Conservation (phyloP, 2,113 vertebrate genomes). For the Dipodomys spectabilis region DNA sequence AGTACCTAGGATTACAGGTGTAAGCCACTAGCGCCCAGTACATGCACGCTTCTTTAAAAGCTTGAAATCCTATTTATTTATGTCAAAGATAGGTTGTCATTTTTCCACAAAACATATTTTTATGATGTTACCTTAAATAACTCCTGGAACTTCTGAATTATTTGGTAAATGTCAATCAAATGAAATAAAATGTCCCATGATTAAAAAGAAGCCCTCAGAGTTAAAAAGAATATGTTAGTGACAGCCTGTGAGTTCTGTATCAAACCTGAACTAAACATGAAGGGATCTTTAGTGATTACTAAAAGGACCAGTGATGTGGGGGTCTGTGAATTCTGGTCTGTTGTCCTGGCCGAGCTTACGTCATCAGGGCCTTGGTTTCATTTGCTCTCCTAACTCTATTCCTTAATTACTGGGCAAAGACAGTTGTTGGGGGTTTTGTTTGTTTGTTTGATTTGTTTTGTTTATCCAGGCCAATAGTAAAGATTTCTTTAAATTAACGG, state of each 20-base stretch:
- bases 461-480: constrained; percentile 59
- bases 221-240: not conserved
- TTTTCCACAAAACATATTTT: not conserved
- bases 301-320: too few species aligned
- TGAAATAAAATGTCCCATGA: constrained; percentile 1
- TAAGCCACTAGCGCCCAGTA: too few species aligned
- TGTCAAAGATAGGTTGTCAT: not conserved
- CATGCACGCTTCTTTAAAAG: not conserved
- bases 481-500: constrained; percentile 55
- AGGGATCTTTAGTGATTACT: not conserved
- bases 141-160: constrained; percentile 7
- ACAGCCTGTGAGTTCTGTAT: not conserved
- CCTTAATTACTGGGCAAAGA: constrained; percentile 12
- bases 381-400: not conserved
- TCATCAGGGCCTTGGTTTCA: not conserved
- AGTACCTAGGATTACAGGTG: too few species aligned
- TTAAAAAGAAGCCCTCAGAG: not conserved
- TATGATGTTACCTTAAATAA: not conserved
- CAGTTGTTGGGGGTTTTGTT: too few species aligned
- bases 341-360: not conserved
- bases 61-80: constrained; percentile 21
- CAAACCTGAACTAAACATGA: not conserved
- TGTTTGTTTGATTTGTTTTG: not conserved
- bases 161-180: constrained; percentile 35
- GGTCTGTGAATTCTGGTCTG: not conserved